A percentile compares a stretch with the other conserved stretches of the same genome.
These are phyloP conservation scores for Cheilosia vernalis DNA, from an alignment of 2,888 invertebrate species.

Conservation along the genomic window DNA sequence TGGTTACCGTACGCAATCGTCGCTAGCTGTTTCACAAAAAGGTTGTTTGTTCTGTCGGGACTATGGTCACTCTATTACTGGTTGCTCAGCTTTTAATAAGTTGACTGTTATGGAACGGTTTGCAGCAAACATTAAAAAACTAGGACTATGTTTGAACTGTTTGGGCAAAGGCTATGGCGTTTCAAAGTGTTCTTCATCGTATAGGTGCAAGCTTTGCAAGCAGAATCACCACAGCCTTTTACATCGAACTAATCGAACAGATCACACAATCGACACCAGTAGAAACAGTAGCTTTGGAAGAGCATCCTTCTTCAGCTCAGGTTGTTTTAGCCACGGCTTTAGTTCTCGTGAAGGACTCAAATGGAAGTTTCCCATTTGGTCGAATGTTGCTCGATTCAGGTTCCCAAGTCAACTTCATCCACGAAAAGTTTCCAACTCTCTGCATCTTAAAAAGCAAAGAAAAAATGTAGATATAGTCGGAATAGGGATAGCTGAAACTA, in stretches of 20 bases:
- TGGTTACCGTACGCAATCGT: slow-evolving; percentile 1
- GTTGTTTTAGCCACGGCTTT: slow-evolving; percentile 71
- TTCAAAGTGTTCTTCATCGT: slow-evolving; percentile 4
- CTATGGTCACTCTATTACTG: too few relatives aligned
- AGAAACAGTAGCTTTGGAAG: slow-evolving; percentile 4
- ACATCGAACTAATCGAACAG: background rate
- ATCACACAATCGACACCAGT: background rate
- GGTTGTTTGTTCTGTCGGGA: background rate
- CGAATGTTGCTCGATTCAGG: slow-evolving; percentile 41
- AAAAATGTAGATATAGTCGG: slow-evolving; percentile 44
- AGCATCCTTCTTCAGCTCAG: background rate
- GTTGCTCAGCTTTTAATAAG: too few relatives aligned
- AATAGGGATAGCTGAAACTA: slow-evolving; percentile 49
- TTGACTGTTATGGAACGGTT: too few relatives aligned
- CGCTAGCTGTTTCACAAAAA: background rate
- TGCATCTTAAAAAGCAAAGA: background rate
- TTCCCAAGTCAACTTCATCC: slow-evolving; percentile 14
- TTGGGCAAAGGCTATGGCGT: slow-evolving; percentile 10
- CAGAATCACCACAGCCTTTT: slow-evolving; percentile 19
- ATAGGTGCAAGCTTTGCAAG: slow-evolving; percentile 16
- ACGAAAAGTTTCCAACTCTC: background rate
- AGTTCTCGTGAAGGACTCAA: slow-evolving; percentile 52
- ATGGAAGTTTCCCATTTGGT: slow-evolving; percentile 48
- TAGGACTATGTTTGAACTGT: slow-evolving; percentile 29
- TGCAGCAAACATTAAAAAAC: too few relatives aligned